Conservation (phyloP, 2,797 vertebrate species). For the Sarcoramphus papa region DNA sequence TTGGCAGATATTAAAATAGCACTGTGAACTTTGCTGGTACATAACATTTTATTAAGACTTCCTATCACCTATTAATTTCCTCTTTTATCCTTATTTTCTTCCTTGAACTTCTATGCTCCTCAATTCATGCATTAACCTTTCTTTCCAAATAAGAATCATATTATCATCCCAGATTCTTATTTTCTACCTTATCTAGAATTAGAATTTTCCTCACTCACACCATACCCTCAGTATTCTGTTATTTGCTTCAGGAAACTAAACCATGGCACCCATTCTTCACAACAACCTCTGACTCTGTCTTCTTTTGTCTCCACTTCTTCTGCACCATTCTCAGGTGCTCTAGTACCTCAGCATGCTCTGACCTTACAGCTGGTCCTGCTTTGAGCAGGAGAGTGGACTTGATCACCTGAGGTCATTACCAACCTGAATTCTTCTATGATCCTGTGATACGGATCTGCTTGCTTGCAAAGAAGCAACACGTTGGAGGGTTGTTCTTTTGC, state of each 20-base stretch:
- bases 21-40: not conserved
- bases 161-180: not conserved
- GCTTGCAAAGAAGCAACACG: not conserved
- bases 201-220: not conserved
- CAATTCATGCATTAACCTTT: not conserved
- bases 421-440: not conserved
- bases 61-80: not conserved
- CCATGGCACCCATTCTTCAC: not conserved
- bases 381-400: not conserved
- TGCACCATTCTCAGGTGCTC: not conserved
- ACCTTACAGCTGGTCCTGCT: not conserved
- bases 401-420: not conserved
- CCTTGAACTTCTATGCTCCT: not conserved
- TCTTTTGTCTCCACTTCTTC: not conserved
- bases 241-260: not conserved
- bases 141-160: not conserved
- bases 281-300: not conserved
- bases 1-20: not conserved
- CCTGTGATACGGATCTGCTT: not conserved
- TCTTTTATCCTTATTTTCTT: not conserved
- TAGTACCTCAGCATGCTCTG: not conserved
- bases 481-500: not conserved
- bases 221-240: not conserved
- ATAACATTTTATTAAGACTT: not conserved
- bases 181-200: not conserved